Evolutionary conservation across 2,888 invertebrate species (phyloP).

Genomic region (Eilema griseolum): DNA sequence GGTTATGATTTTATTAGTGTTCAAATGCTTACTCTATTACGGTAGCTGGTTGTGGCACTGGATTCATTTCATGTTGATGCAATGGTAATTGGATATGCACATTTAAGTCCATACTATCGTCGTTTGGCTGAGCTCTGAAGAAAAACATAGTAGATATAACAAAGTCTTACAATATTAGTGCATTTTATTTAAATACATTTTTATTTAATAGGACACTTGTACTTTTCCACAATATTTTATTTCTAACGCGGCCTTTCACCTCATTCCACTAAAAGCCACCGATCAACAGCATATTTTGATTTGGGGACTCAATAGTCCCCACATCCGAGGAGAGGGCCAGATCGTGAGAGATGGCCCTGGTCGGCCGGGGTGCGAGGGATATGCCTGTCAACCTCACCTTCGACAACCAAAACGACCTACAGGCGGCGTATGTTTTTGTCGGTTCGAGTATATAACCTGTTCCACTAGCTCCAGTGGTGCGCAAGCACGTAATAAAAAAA

Average conservation of each 20-base stretch:
- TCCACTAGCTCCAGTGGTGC: too few relatives aligned
- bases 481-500: too few relatives aligned
- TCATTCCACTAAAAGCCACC: too few relatives aligned
- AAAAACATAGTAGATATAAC: not conserved
- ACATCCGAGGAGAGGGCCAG: too few relatives aligned
- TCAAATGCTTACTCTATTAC: slow-evolving; percentile 9
- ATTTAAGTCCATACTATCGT: not conserved
- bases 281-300: too few relatives aligned
- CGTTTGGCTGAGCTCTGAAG: not conserved
- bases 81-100: not conserved
- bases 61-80: not conserved
- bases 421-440: too few relatives aligned
- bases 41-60: not conserved
- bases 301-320: too few relatives aligned
- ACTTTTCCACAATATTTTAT: not conserved
- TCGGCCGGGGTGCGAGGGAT: too few relatives aligned
- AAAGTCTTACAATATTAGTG: not conserved
- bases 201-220: not conserved
- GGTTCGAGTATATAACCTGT: too few relatives aligned
- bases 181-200: not conserved
- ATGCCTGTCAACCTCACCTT: too few relatives aligned
- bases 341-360: too few relatives aligned
- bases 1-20: not conserved
- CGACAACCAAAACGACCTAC: too few relatives aligned
- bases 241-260: not conserved